phyloP scores from a whole-genome alignment of 1,140 invertebrate species.

The Mycetomoellerius zeteki region DNA sequence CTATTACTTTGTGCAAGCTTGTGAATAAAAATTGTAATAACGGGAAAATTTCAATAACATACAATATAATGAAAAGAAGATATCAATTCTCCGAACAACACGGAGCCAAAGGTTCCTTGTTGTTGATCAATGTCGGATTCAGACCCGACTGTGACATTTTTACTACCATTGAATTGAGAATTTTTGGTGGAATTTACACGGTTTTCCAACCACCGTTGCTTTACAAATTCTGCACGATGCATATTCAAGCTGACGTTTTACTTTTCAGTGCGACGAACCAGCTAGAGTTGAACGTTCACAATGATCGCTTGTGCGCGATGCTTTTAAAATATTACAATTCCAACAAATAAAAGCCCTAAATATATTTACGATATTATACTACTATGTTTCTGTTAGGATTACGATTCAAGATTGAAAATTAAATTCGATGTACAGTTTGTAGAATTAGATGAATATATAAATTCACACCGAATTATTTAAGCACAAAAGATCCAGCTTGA shows the following conservation, averaged over 20 bases:
- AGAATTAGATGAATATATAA: too few species aligned
- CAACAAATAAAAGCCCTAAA: too few species aligned
- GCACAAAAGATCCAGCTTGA: too few species aligned
- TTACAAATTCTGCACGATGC: background rate
- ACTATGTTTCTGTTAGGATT: too few species aligned
- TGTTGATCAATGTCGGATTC: background rate
- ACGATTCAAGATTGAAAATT: too few species aligned
- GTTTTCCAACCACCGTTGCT: background rate
- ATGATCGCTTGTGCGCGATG: background rate
- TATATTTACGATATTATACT: too few species aligned
- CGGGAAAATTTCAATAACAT: background rate
- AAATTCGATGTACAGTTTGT: too few species aligned
- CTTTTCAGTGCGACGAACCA: background rate
- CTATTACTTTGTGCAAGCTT: background rate
- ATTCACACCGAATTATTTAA: too few species aligned
- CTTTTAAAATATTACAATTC: slow-evolving; percentile 35
- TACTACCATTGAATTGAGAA: background rate
- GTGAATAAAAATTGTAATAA: slow-evolving; percentile 24
- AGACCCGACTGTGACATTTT: background rate
- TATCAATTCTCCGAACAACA: background rate
- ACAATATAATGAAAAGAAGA: too few species aligned
- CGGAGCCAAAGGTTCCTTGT: background rate
- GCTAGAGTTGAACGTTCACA: slow-evolving; percentile 23
- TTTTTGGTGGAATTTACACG: background rate
- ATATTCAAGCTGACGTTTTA: background rate